Evolutionary conservation across 2,113 vertebrate species (phyloP), one percentile per base, ranked within the genome.

Genomic region (Coryphaenoides rupestris): DNA sequence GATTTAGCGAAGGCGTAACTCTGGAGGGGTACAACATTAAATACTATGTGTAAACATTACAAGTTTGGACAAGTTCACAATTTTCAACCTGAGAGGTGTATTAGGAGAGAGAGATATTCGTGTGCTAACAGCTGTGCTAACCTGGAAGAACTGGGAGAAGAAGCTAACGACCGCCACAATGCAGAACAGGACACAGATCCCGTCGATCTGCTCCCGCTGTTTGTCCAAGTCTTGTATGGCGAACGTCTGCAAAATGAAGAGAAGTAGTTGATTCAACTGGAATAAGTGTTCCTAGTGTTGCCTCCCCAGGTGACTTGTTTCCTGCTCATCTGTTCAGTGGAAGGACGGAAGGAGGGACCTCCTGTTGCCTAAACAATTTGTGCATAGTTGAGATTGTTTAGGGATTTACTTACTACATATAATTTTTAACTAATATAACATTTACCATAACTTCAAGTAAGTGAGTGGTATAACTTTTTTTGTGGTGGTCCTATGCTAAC

Each of bases 1-100:
- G 91, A 92, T 47, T 90, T 91, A 10, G 88, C 89, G 75, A 92
- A 92, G 4, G 88, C 76, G 72, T 79, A 91, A 13, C 84, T 81
- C 91, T 92, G 64, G 47, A 10, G 33, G 7, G 9, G 9, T n/a
- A 26, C 24, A 26, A 26, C 24, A 26, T 26, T 3, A 26, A 26
- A 26, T 10, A 40, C 33, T 12, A 40, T 40, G 33, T 10, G 28
- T 5, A 33, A 33, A 33, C 10, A 33, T 33, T 33, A 3, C 28
- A 33, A 1, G 5, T 33, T 33, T 40, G 33, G n/a, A n/a, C n/a
- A n/a, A n/a, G n/a, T n/a, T n/a, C n/a, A n/a, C n/a, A n/a, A n/a
- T n/a, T n/a, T n/a, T n/a, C n/a, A n/a, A n/a, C n/a, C n/a, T n/a
- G n/a, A n/a, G n/a, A n/a, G n/a, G n/a, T n/a, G n/a, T n/a, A n/a